Base-by-base conservation (phyloP, 2,888 invertebrate genomes). In the Drosophila infuscata region DNA sequence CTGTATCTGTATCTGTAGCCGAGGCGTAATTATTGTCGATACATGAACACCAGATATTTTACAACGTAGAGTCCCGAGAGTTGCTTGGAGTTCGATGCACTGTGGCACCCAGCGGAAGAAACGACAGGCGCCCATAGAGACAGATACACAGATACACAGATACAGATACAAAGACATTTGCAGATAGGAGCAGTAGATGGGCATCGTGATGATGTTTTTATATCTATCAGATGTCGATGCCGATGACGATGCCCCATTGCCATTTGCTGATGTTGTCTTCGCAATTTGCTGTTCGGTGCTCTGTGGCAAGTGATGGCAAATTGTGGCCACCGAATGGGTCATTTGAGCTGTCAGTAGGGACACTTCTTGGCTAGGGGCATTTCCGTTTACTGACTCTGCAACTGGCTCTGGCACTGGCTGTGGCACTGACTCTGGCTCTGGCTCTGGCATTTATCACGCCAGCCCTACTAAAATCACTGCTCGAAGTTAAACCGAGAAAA, bases 191-290 rank as follows among this genome's bases (percentile, higher is more conserved):
- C 72, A 64, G 49, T 63, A 30, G 67, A 78, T 76, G 74, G 66
- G 46, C 83, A 70, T 62, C 74, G 83, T 89, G 89, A 67, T 87
- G 89, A 85, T 89, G 88, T 73, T 79, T 85, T 85, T 89, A 85
- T 85, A 74, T 89, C 76, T 76, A 81, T 79, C 89, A 85, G 88
- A 81, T 85, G 84, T 79, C 76, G 74, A 63, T 70, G 74, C 51
- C 71, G 54, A 54, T 36, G 46, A 46, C 46, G 46, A 46, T 25
- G 46, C 46, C 46, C 46, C 25, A 25, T 66, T 54, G 58, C 71
- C 71, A 71, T 74, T 72, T 72, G 72, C 63, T 43, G 72, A 6
- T 60, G 41, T 57, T 51, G 29, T 48, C 33, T 17, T 33, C 43
- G 71, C 58, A 41, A 48, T 9, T 36, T 9, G 57, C 63, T 57